Evolutionary conservation across 1,140 invertebrate genomes (phyloP).

Genomic region (Habropoda laboriosa): DNA sequence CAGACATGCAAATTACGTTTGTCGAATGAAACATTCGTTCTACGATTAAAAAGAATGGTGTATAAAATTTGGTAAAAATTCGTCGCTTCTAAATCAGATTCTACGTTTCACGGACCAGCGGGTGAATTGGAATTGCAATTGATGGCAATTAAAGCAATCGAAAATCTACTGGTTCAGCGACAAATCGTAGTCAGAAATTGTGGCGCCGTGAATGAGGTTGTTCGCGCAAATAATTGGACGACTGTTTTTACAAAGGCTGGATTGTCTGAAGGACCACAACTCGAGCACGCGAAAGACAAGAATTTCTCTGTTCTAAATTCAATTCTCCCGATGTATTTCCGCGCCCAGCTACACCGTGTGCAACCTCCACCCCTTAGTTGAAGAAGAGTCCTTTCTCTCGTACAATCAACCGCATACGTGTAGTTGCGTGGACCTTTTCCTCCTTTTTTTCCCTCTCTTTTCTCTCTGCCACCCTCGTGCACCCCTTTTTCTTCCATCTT

Average conservation of each 20-base stretch:
- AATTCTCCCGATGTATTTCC: conserved; percentile 27
- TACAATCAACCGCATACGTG: conserved; percentile 26
- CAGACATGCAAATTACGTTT: not conserved
- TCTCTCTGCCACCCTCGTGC: no score
- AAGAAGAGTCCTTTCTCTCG: conserved; percentile 14
- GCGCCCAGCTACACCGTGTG: not conserved
- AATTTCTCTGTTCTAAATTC: conserved; percentile 13
- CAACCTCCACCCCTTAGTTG: no score
- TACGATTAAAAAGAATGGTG: no score
- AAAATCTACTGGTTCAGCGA: no score
- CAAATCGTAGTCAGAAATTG: no score
- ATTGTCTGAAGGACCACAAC: no score
- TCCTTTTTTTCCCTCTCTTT: conserved; percentile 1
- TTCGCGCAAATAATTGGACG: conserved; percentile 5
- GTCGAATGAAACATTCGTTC: not conserved
- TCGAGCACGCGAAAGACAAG: not conserved
- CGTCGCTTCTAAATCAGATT: no score
- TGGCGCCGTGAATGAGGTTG: no score
- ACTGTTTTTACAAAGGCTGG: not conserved
- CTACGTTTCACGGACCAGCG: no score
- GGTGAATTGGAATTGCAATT: not conserved
- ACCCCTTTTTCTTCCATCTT: conserved; percentile 21
- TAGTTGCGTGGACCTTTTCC: conserved; percentile 24
- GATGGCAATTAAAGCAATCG: not conserved
- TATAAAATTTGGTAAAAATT: no score